Evolutionary conservation across 2,888 invertebrate species (phyloP), one percentile per base, ranked within the genome.

Genomic region (Macrostomum cliftonense): DNA sequence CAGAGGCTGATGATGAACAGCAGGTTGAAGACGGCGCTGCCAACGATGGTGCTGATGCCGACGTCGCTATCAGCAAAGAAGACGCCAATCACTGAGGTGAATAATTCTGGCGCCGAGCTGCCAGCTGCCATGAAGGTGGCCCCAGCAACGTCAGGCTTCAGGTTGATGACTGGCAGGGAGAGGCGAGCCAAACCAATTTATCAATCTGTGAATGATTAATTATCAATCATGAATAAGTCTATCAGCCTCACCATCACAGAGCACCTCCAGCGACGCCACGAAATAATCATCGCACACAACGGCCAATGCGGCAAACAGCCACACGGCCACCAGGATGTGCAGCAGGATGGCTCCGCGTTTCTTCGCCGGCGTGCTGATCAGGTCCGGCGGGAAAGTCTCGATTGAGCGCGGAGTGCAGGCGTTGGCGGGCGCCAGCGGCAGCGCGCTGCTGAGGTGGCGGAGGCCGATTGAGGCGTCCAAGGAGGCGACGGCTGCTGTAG

Each of bases 331-430:
- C 59, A 82, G 62, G 1, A 87, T 70, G 71, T 88, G 87, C 56
- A 87, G 66, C 53, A 80, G 73, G 60, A 85, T 77, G 1, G 80
- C 83, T 49, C 87, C 87, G 37, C 77, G 72, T 11, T 79, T 78
- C 59, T 86, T 75, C 70, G 83, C 78, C 51, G 74, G 70, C 63
- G 80, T 79, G 20, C 81, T 81, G 65, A 86, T 80, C 52, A 82
- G 75, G 60, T 85, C 86, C 49, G 77, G 69, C 45, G 87, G 86
- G 70, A 87, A 87, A 71, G 86, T 83, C 58, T 80, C 77, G 65
- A 85, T 81, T 56, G 84, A 81, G 54, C 83, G 80, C 57, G 78
- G 78, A 44, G 83, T 83, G 71, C n/a, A 28, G 28, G 28, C 28
- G 28, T 28, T 28, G 28, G 28, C 28, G 5, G 28, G 28, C 28